Evolutionary conservation across 2,888 invertebrate species (phyloP).

Genomic region (Oligia strigilis): DNA sequence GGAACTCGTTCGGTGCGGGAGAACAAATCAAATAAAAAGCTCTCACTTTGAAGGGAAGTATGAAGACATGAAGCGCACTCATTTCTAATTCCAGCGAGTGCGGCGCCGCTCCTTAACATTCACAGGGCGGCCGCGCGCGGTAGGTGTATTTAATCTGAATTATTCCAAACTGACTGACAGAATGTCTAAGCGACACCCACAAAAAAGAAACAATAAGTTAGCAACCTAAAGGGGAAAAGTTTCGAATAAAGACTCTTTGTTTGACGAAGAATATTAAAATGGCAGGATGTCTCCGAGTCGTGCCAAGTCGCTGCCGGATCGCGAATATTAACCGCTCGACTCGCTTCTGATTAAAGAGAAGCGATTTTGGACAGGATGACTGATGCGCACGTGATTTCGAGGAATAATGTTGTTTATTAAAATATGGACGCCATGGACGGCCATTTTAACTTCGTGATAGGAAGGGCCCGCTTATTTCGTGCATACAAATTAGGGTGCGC

Average conservation of each 20-base stretch:
- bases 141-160: constrained; percentile 89
- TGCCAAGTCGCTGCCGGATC: constrained; percentile 78
- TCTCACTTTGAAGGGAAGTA: constrained; percentile 84
- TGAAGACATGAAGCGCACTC: constrained; percentile 84
- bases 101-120: constrained; percentile 83
- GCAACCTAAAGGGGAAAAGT: constrained; percentile 79
- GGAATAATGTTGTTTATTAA: constrained; percentile 84
- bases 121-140: constrained; percentile 81
- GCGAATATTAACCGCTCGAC: constrained; percentile 83
- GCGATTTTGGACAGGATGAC: constrained; percentile 87
- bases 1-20: constrained; percentile 59
- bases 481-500: constrained; percentile 84
- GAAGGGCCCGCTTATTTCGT: constrained; percentile 79
- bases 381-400: constrained; percentile 84
- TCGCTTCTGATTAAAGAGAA: constrained; percentile 86
- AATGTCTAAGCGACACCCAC: constrained; percentile 82
- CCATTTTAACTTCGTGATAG: constrained; percentile 88
- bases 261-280: constrained; percentile 85
- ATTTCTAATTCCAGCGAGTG: constrained; percentile 85
- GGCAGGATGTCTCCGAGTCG: constrained; percentile 78
- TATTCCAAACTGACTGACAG: constrained; percentile 87
- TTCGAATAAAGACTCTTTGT: constrained; percentile 81
- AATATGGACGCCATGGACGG: constrained; percentile 78
- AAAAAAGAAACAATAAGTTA: constrained; percentile 80
- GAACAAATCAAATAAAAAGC: constrained; percentile 83